These are phyloP conservation scores for Piscicola geometra DNA, from an alignment of 2,888 invertebrate genomes.

Conservation along the genomic window DNA sequence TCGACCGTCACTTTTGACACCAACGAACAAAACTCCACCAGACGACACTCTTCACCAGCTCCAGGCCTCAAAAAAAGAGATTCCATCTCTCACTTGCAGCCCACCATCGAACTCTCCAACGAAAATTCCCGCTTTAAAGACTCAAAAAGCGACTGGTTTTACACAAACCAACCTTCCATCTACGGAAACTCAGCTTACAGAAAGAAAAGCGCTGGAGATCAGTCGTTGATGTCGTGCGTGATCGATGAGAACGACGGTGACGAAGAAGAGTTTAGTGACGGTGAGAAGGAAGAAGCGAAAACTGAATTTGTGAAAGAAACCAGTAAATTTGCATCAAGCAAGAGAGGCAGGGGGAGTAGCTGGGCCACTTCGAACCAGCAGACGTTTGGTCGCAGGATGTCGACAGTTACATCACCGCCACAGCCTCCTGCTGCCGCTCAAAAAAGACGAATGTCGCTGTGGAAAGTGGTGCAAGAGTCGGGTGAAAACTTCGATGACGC, in stretches of 20 bases:
- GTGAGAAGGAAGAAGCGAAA: slow-evolving; percentile 7
- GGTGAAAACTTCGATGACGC: neutral
- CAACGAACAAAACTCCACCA: slow-evolving; percentile 33
- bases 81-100: neutral
- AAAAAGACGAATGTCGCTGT: slow-evolving; percentile 3
- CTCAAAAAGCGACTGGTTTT: neutral
- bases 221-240: slow-evolving; percentile 38
- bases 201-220: slow-evolving; percentile 37
- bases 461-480: neutral
- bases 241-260: slow-evolving; percentile 40
- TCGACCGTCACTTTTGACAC: slow-evolving; percentile 43
- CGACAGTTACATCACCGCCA: neutral
- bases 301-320: neutral
- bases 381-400: neutral
- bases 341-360: neutral
- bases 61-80: slow-evolving; percentile 12
- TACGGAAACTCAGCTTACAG: slow-evolving; percentile 25
- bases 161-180: slow-evolving; percentile 11
- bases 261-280: slow-evolving; percentile 35
- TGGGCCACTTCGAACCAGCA: slow-evolving; percentile 2
- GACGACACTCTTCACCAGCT: slow-evolving; percentile 43
- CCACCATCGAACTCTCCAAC: neutral
- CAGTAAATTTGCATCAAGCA: neutral
- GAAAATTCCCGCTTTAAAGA: neutral
- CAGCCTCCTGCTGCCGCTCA: neutral